Conservation (phyloP, 2,113 vertebrate genomes). For the Lamprologus lemairii region DNA sequence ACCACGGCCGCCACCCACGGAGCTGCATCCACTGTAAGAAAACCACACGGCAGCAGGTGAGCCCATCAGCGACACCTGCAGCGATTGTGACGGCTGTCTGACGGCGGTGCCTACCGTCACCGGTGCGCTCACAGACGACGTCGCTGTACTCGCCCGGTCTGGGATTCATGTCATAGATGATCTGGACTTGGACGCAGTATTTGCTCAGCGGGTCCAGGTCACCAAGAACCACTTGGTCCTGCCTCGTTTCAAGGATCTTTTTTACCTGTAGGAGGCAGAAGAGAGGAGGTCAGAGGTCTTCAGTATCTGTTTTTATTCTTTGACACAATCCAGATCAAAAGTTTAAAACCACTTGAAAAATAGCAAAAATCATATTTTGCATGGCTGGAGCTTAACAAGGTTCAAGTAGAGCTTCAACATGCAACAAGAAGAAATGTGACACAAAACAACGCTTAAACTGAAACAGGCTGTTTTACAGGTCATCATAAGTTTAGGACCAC, state of each 20-base stretch:
- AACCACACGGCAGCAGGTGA: not conserved
- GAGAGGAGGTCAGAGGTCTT: not conserved
- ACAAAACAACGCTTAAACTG: not conserved
- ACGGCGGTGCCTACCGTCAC: not conserved
- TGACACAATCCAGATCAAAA: not conserved
- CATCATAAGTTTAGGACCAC: not conserved
- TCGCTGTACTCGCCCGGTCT: constrained; percentile 11
- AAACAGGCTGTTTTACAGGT: not conserved
- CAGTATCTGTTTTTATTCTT: not conserved
- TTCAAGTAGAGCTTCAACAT: not conserved
- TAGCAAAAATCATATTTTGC: not conserved
- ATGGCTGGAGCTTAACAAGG: not conserved
- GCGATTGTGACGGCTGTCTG: fast-evolving
- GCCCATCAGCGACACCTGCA: not conserved
- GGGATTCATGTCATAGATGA: not conserved
- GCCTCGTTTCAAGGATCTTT: not conserved
- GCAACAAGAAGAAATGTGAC: not conserved
- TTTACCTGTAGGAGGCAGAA: not conserved
- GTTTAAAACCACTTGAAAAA: not conserved
- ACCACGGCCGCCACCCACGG: constrained; percentile 27
- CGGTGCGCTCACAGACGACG: constrained; percentile 36
- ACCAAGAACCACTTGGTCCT: constrained; percentile 10
- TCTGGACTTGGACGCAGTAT: constrained; percentile 62
- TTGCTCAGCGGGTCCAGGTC: constrained; percentile 20
- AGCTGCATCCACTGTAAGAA: constrained; percentile 12